Percentiles rank a stretch among this genome's conserved stretches.
phyloP scores from a whole-genome alignment of 1,140 invertebrate genomes.

The Cydia pomonella region DNA sequence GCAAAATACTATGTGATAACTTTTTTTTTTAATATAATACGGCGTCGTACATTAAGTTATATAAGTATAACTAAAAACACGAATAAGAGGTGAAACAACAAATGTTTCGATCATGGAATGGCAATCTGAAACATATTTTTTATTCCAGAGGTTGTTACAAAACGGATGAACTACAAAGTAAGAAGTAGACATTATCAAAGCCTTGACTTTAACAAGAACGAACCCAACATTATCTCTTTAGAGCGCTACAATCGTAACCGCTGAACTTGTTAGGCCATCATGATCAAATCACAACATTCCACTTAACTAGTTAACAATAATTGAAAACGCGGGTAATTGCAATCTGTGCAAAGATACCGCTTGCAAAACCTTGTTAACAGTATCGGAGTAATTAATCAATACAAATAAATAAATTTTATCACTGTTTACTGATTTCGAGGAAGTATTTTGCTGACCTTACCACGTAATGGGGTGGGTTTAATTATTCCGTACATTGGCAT shows the following conservation, averaged over 20 bases:
- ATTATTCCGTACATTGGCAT: slow-evolving; percentile 13
- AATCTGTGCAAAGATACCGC: slow-evolving; percentile 18
- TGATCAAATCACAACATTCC: slow-evolving; percentile 7
- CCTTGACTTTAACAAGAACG: too few relatives aligned
- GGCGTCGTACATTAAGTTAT: too few relatives aligned
- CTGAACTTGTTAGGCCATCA: background rate
- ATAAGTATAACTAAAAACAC: too few relatives aligned
- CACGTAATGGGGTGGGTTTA: slow-evolving; percentile 15
- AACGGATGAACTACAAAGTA: too few relatives aligned
- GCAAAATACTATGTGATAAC: too few relatives aligned
- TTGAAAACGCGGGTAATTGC: slow-evolving; percentile 30
- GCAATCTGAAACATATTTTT: too few relatives aligned
- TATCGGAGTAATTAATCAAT: slow-evolving; percentile 29
- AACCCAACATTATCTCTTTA: background rate
- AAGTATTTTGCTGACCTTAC: slow-evolving; percentile 20
- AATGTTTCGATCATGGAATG: too few relatives aligned
- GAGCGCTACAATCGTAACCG: background rate
- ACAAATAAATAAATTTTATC: slow-evolving; percentile 24
- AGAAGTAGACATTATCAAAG: too few relatives aligned
- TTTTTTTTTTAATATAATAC: too few relatives aligned
- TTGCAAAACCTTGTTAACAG: slow-evolving; percentile 13
- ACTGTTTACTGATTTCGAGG: slow-evolving; percentile 1
- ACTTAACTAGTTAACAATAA: slow-evolving; percentile 23
- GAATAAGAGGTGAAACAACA: too few relatives aligned
- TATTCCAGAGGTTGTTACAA: too few relatives aligned